These are phyloP conservation scores for Monodelphis domestica DNA, from an alignment of 2,797 vertebrate species.

Conservation along the genomic window DNA sequence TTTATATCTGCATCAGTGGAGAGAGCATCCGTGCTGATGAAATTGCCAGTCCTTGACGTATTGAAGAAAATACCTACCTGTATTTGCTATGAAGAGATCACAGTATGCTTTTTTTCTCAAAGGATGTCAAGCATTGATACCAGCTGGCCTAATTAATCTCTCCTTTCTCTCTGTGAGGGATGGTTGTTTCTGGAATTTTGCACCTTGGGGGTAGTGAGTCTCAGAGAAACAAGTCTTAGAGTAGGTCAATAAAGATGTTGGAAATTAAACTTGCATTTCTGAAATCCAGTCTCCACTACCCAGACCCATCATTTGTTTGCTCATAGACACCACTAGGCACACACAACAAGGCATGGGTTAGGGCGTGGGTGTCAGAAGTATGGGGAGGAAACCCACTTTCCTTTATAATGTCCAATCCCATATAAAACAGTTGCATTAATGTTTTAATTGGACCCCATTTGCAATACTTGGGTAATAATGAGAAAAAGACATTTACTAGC, in stretches of 20 bases:
- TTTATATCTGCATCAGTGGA: background rate
- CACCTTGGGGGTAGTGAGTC: background rate
- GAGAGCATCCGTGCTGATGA: background rate
- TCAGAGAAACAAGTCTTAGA: background rate
- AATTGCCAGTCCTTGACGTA: background rate
- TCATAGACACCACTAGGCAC: background rate
- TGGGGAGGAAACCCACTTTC: background rate
- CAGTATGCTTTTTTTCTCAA: background rate
- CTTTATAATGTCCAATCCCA: background rate
- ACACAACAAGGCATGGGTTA: background rate
- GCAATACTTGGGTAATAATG: constrained; percentile 52
- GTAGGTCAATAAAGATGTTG: background rate
- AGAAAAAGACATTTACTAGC: constrained; percentile 42
- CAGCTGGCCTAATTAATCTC: background rate
- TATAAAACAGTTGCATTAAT: constrained; percentile 35
- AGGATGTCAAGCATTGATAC: background rate
- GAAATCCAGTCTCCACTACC: background rate
- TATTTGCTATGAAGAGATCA: background rate
- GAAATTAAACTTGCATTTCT: background rate
- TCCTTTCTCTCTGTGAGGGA: background rate
- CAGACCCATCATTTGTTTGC: background rate
- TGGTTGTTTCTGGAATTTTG: background rate
- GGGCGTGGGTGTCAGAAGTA: background rate
- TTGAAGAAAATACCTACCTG: background rate
- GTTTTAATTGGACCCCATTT: constrained; percentile 49